Percentiles rank a stretch among this genome's conserved stretches.
Conservation (phyloP, 2,113 vertebrate genomes). For the Sula dactylatra region DNA sequence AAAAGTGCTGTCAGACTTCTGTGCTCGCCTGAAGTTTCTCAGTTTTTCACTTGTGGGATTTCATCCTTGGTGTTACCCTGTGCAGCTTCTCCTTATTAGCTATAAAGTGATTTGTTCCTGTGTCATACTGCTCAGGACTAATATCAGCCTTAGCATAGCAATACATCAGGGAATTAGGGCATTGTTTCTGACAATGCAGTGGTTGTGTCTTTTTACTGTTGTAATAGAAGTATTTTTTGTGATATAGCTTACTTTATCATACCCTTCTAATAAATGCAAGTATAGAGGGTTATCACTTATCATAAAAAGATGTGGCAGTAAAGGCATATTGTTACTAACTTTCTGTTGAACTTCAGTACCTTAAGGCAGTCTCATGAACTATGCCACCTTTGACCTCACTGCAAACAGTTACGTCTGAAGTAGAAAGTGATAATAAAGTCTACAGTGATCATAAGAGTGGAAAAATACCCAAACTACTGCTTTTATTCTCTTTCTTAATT, state of each 20-base stretch:
- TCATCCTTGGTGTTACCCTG: background rate
- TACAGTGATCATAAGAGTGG: background rate
- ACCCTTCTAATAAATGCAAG: too few relatives aligned
- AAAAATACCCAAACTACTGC: background rate
- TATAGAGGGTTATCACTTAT: background rate
- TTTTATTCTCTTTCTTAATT: background rate
- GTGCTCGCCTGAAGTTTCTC: rapidly evolving
- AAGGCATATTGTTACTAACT: too few relatives aligned
- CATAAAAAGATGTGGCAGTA: background rate
- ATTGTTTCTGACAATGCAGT: background rate
- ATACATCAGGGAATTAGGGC: background rate
- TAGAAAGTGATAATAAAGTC: background rate
- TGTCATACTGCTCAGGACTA: background rate
- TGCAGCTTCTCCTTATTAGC: background rate
- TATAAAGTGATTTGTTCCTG: background rate
- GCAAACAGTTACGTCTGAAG: background rate
- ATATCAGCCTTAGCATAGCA: background rate
- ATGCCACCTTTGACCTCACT: background rate
- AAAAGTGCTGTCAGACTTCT: background rate
- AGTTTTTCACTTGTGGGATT: background rate
- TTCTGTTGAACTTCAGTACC: background rate
- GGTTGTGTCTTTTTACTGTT: background rate
- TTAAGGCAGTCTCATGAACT: background rate
- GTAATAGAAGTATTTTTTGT: background rate
- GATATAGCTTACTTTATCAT: background rate